Evolutionary conservation across 2,888 invertebrate species (phyloP), one percentile per base, ranked within the genome.

Genomic region (Chesias legatella): DNA sequence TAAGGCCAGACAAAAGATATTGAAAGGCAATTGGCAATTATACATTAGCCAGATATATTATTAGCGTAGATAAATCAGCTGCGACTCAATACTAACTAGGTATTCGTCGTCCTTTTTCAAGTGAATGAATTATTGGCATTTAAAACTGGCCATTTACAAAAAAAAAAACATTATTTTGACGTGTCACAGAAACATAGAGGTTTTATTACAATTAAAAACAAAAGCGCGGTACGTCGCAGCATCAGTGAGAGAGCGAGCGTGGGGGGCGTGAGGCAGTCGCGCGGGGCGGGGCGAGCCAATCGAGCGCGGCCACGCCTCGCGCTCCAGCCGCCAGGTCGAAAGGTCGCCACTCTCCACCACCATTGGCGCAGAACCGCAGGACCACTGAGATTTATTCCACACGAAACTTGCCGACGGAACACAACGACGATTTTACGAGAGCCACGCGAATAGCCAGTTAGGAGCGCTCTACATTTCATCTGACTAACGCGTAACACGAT

Each of bases 281-380:
- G 65, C 61, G 65, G 71, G 73, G 73, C 76, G 79, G 76, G 73
- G 67, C 73, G 75, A 67, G 63, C 84, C 85, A 79, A 79, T 83
- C 76, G 76, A 63, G 75, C 73, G 78, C 73, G 74, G 80, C 84
- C 83, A 82, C 88, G 85, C 86, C 88, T 69, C 76, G 69, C 72
- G 71, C 73, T 65, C 72, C 65, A 64, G 40, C 46, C 71, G 67
- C 71, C 75, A 70, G 86, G 84, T 83, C 80, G 84, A 75, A 78
- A 80, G 80, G 79, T 80, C 79, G 77, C 65, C 68, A 57, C 62
- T 62, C 56, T 53, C 60, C 58, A 48, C 52, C 60, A 63, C 73
- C 73, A 78, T 73, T 79, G 79, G 79, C 69, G 73, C 78, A 58
- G 59, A 64, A 67, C 63, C 43, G 50, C 49, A 40, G 38, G 39